phyloP scores from a whole-genome alignment of 2,888 invertebrate species.

The Pachydiplax longipennis region DNA sequence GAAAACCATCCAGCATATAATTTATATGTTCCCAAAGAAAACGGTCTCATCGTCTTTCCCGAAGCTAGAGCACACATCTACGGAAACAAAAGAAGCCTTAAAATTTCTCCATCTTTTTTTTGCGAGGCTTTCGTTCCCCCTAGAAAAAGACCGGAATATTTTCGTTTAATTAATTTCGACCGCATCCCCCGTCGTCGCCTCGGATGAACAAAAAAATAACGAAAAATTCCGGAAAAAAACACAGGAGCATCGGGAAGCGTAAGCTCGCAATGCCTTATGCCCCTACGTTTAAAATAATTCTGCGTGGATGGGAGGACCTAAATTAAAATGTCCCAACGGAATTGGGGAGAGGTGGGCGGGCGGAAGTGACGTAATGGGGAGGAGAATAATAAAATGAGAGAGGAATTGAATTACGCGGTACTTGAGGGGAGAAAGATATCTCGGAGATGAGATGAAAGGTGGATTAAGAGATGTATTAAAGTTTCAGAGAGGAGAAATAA shows the following conservation, averaged over 20 bases:
- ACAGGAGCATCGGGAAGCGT: neutral
- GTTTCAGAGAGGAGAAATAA: no score
- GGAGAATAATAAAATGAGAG: neutral
- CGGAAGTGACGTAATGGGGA: neutral
- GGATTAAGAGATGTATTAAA: neutral
- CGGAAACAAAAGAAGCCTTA: no score
- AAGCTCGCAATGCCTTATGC: neutral
- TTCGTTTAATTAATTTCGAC: neutral
- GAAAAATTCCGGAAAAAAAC: neutral
- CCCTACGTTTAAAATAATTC: neutral
- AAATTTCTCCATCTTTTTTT: no score
- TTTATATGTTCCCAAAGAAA: no score
- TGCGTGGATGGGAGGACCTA: neutral
- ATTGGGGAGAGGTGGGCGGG: neutral
- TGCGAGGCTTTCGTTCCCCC: no score
- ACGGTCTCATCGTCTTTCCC: no score
- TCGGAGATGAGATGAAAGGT: neutral
- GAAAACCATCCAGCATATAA: no score
- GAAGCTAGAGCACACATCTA: no score
- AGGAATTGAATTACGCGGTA: neutral
- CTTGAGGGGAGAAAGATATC: neutral
- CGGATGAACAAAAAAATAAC: neutral
- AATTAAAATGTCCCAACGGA: neutral
- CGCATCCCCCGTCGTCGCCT: neutral
- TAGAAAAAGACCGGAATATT: neutral